phyloP scores from a whole-genome alignment of 2,113 vertebrate genomes.

The Thinocorus orbignyianus region DNA sequence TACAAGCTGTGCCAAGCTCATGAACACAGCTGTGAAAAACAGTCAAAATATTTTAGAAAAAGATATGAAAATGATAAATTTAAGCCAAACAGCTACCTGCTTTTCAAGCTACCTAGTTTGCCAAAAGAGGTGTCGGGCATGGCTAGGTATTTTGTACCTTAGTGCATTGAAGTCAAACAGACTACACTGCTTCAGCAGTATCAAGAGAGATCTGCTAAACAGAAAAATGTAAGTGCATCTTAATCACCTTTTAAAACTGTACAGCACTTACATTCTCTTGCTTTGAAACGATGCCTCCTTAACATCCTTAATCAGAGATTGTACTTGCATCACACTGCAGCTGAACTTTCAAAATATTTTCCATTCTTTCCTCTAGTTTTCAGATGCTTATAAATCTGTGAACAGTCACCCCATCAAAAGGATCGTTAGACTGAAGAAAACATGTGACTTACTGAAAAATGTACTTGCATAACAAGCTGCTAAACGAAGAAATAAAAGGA shows the following conservation, averaged over 20 bases:
- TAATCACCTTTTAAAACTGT: neutral
- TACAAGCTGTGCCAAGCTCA: neutral
- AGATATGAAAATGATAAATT: neutral
- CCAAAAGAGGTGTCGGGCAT: neutral
- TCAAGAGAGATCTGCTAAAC: neutral
- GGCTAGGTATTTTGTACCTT: neutral
- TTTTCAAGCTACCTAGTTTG: neutral
- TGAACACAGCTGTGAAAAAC: neutral
- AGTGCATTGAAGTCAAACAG: rapidly evolving
- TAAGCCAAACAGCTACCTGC: neutral
- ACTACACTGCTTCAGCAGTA: neutral
- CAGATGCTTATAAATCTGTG: neutral
- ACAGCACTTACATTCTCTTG: rapidly evolving
- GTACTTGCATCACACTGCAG: neutral
- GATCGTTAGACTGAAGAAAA: slow-evolving; percentile 5
- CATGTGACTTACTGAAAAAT: slow-evolving; percentile 26
- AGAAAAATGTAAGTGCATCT: neutral
- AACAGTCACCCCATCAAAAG: slow-evolving; percentile 37
- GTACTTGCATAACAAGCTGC: slow-evolving; percentile 34
- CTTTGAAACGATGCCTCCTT: neutral
- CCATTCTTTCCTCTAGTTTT: slow-evolving; percentile 20
- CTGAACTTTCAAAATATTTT: slow-evolving; percentile 33
- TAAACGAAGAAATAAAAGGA: slow-evolving; percentile 32
- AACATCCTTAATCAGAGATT: neutral
- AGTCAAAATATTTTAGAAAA: neutral